Conservation (phyloP, 1,140 invertebrate genomes). For the Leptopilina boulardi region DNA sequence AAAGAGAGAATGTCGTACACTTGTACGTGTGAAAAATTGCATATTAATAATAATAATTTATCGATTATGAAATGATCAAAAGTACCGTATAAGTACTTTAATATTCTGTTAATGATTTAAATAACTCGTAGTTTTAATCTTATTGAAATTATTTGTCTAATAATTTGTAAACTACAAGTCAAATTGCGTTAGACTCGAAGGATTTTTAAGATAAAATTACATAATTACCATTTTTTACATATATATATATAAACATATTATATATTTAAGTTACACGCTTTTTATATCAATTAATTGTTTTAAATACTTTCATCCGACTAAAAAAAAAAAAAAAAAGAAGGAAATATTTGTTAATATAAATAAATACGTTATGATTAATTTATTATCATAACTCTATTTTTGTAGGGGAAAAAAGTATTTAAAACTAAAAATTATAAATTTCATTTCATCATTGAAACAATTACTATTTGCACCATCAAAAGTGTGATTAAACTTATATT, state of each 20-base stretch:
- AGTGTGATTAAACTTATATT: slow-evolving; percentile 34
- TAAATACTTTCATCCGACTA: background rate
- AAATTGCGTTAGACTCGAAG: background rate
- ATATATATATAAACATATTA: too few species aligned
- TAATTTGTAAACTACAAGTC: slow-evolving; percentile 1
- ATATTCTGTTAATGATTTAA: background rate
- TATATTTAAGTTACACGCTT: background rate
- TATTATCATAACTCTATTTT: too few species aligned
- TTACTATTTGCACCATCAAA: slow-evolving; percentile 12
- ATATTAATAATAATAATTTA: background rate
- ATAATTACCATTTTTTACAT: slow-evolving; percentile 15
- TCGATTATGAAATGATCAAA: background rate
- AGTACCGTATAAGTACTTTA: slow-evolving; percentile 14
- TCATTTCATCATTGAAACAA: background rate
- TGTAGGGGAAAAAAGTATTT: too few species aligned
- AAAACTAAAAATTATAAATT: too few species aligned
- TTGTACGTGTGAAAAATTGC: background rate
- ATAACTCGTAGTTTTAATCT: background rate
- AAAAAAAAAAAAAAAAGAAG: background rate
- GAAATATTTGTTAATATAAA: too few species aligned
- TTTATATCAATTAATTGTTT: background rate
- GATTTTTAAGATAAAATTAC: background rate
- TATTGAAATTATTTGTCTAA: background rate
- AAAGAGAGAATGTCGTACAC: slow-evolving; percentile 1
- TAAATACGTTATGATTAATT: too few species aligned